phyloP scores from a whole-genome alignment of 2,113 vertebrate genomes.

The Aptenodytes forsteri region DNA sequence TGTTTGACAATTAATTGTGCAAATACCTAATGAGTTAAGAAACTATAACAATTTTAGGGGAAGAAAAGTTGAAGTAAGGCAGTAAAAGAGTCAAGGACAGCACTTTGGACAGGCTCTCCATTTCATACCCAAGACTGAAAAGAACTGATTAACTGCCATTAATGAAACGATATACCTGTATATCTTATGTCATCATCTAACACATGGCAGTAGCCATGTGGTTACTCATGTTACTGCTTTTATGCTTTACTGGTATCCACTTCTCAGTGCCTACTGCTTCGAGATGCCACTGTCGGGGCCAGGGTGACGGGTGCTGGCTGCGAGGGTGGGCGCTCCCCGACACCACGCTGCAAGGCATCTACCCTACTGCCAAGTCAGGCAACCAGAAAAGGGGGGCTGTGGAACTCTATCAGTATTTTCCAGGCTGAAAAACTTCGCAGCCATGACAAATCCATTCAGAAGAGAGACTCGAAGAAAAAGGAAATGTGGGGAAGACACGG shows the following conservation, averaged over 20 bases:
- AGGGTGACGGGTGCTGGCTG: neutral
- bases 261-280: neutral
- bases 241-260: neutral
- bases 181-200: neutral
- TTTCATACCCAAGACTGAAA: neutral
- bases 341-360: neutral
- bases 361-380: neutral
- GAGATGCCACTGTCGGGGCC: neutral
- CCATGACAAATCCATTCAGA: neutral
- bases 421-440: neutral
- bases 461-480: neutral
- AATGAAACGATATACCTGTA: accelerated
- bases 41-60: neutral
- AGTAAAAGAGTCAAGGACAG: neutral
- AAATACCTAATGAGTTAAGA: neutral
- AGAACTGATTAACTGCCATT: neutral
- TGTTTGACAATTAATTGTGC: neutral
- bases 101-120: neutral
- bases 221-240: neutral
- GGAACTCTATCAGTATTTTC: neutral
- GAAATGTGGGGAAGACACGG: neutral
- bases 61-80: neutral
- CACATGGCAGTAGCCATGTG: accelerated
- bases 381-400: neutral
- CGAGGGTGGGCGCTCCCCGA: accelerated